Evolutionary conservation across 2,113 vertebrate species (phyloP), one percentile per base, ranked within the genome.

Genomic region (Mungos mungo): DNA sequence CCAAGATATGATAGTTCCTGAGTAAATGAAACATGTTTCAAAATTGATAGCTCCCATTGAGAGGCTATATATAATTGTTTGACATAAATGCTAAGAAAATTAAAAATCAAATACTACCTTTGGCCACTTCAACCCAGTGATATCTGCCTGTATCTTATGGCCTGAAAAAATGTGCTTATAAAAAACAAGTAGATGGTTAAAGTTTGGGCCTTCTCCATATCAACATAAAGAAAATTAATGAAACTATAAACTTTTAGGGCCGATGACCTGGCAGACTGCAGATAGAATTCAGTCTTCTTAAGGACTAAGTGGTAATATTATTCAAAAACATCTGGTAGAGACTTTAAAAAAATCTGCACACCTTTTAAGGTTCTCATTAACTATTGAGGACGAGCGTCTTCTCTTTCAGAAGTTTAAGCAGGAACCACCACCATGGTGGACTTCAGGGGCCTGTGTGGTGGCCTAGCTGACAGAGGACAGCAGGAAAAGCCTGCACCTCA

Each of bases 221-320:
- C 5, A 71, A 89, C 72, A 85, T 96, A 92, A 95, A 96, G 77
- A 93, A 96, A 94, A 97, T 96, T 77, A 93, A 96, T 97, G 95
- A 96, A 97, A 96, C 94, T 80, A 83, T 97, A 92, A 96, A 96
- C 47, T 96, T 93, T 92, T 89, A 96, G 63, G 68, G 68, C 31
- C 0, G 1, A 66, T 93, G 87, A 90, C 86, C 92, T 86, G 29
- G 60, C 13, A 91, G 60, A 52, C 57, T 45, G 45, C 82, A 54
- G 54, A 74, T 15, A 68, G 66, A 93, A 96, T 89, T 85, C 86
- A 76, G 60, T 88, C 71, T 95, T 84, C 50, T 95, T 23, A 90
- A 90, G 93, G 88, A 79, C 92, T 93, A 77, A 87, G 27, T 93
- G 88, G 88, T 93, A 65, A n/a, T 91, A 88, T 95, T 97, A 96